Base-by-base conservation (phyloP, 2,113 vertebrate genomes). In the Zosterops lateralis region DNA sequence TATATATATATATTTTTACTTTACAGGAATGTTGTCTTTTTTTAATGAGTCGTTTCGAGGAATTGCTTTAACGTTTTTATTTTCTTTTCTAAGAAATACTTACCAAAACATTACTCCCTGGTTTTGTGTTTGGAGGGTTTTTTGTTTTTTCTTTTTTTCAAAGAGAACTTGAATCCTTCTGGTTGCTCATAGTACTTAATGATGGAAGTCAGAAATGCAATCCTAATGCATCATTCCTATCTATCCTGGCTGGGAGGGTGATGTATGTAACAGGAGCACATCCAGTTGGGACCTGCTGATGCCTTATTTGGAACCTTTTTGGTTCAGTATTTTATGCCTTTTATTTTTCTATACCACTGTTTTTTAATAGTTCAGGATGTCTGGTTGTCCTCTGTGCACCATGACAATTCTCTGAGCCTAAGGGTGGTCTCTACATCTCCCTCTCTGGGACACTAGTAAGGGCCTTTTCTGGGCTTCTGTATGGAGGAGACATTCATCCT, bases 41-140 rank as follows among this genome's bases (percentile, higher is more conserved):
- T 97, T 97, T 97, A 97, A 96, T 94, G 71, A 97, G 87, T 95
- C 84, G 31, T 96, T 94, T 92, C 89, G 96, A 92, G 16, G 28
- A 84, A 79, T 95, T 96, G 87, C 84, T 97, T 90, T 93, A 95
- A 89, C 0, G 1, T 77, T 94, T 93, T 91, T 86, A 88, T 90
- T 95, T 97, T 96, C 40, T 97, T 98, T 98, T 97, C 89, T 97
- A 97, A 96, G 92, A 96, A 95, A 94, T 74, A 94, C 93, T 94
- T 98, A 97, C 95, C 94, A 97, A 97, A 98, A 79, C 34, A 57
- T 77, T 88, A 68, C 14, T 90, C 89, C 87, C 88, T 87, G 77
- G 7, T 78, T 91, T n/a, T 87, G 24, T 75, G 60, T 86, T 57
- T 34, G 42, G 29, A 77, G 28, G 42, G 5, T 6, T 36, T 56